Evolutionary conservation across 2,888 invertebrate species (phyloP), one percentile per base, ranked within the genome.

Genomic region (Caenorhabditis virilis): DNA sequence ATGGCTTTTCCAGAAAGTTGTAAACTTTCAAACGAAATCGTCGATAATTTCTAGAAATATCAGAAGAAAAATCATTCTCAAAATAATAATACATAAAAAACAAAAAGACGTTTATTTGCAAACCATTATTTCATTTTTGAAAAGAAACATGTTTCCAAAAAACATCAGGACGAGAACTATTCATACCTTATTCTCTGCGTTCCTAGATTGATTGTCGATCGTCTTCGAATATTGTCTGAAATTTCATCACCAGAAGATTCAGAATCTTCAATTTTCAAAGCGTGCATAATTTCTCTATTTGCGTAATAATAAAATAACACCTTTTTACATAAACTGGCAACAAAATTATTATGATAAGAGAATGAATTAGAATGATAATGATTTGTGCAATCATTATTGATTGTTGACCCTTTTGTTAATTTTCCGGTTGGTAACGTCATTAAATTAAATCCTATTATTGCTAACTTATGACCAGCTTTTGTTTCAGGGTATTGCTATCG

Each of bases 1-100:
- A 43, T 7, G 77, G 73, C 47, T 74, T 71, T 35, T 77, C 76
- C 4, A 77, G 63, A 47, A 76, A 73, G 18, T 67, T 66, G 50
- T 77, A 77, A 23, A 76, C 68, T 45, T 57, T 54, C 16, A 59
- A 49, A 20, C 73, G 70, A 51, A 74, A 42, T 16, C 51, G 41
- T 11, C 64, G 60, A 22, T 57, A 13, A 41, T 53, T 60, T 36
- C 64, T 54, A 25, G n/a, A 62, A 25, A 33, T n/a, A n/a, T n/a
- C n/a, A n/a, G n/a, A n/a, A n/a, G n/a, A n/a, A n/a, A n/a, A n/a
- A n/a, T n/a, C n/a, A n/a, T n/a, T n/a, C n/a, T n/a, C n/a, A n/a
- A n/a, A n/a, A n/a, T n/a, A n/a, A n/a, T n/a, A n/a, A n/a, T n/a
- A n/a, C n/a, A n/a, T n/a, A n/a, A n/a, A n/a, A n/a, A n/a, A n/a